Percentiles rank a stretch among this genome's conserved stretches.
Evolutionary conservation across 2,113 vertebrate species (phyloP).

Genomic region (Macquaria ambigua): DNA sequence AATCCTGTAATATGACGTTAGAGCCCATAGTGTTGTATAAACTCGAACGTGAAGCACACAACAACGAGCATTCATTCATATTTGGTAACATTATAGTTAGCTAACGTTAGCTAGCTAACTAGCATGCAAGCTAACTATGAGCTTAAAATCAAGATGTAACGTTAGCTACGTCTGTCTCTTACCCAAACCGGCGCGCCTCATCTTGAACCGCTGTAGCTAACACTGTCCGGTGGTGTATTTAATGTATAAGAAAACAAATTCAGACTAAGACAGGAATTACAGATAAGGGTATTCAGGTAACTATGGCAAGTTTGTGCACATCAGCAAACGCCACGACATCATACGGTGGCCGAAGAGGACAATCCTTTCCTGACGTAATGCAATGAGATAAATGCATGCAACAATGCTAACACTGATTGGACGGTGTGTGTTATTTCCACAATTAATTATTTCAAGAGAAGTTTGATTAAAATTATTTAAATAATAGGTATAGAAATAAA

Average conservation of each 20-base stretch:
- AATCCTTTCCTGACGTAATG: not conserved
- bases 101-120: constrained; percentile 31
- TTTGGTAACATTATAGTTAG: not conserved
- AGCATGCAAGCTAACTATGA: constrained; percentile 13
- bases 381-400: not conserved
- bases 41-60: too few relatives aligned
- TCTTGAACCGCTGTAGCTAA: constrained; percentile 41
- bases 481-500: not conserved
- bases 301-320: not conserved
- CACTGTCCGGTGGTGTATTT: not conserved
- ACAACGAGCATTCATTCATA: not conserved
- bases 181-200: constrained; percentile 85
- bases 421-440: not conserved
- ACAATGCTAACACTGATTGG: not conserved
- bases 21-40: not conserved
- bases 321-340: constrained; percentile 81
- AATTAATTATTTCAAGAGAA: not conserved
- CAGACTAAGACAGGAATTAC: not conserved
- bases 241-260: fast-evolving
- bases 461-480: not conserved
- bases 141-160: not conserved
- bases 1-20: too few relatives aligned
- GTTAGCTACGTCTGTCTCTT: constrained; percentile 38
- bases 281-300: not conserved
- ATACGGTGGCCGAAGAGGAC: constrained; percentile 78